Evolutionary conservation across 2,113 vertebrate species (phyloP), one percentile per base, ranked within the genome.

Genomic region (Solea solea): DNA sequence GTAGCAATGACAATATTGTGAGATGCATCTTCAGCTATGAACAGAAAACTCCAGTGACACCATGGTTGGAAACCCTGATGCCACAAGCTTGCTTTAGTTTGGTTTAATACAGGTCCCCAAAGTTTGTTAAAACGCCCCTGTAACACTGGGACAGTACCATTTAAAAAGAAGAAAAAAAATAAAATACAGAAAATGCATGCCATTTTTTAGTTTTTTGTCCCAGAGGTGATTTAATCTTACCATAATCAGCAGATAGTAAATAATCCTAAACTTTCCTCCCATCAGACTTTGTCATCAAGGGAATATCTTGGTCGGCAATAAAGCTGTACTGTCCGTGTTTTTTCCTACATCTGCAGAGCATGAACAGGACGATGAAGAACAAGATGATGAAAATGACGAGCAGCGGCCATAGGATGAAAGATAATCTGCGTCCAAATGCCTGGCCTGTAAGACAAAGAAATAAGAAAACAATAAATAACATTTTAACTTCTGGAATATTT

Each of bases 301-400:
- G 75, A 9, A 82, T 42, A 34, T 10, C 9, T 0, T 7, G 52
- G 58, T 4, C 27, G 25, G 50, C 0, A 5, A 82, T 10, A 59
- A 89, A 72, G 68, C 5, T 34, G 27, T 88, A 91, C 3, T 40
- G 13, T 69, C 83, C 73, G 2, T 60, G 28, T 52, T 53, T 85
- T 62, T 49, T 88, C 8, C 2, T 4, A 3, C 0, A 1, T 0
- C 9, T n/a, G 7, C 0, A 8, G 6, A 9, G 4, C 27, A 1
- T 0, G 1, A 51, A 0, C 0, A 72, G 0, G 14, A 69, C 0
- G 1, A 66, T 0, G 44, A 56, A 0, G 9, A 42, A 0, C 41
- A 45, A 0, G 5, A 40, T 0, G 21, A 41, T 0, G 1, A 70
- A 1, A 12, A 11, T 1, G 0, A 66, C 0, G 6, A 72, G 3